Base-by-base conservation (phyloP, 2,113 vertebrate species). In the Phaethon lepturus region DNA sequence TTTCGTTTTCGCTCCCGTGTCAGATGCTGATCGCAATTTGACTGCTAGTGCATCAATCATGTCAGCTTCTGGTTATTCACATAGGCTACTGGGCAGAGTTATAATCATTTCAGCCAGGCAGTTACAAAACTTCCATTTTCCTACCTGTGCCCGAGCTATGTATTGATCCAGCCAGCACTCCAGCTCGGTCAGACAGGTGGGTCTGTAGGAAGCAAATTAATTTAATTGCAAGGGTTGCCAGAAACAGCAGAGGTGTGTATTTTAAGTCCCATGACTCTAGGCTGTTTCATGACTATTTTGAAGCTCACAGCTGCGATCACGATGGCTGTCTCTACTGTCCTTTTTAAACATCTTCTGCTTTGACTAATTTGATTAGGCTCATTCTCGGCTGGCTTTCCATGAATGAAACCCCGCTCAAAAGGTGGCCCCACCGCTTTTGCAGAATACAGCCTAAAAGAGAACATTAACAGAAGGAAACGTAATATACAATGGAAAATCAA, bases 391-490 rank as follows among this genome's bases (percentile, higher is more conserved):
- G 89, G 31, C 76, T 82, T 60, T 78, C 92, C 92, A 84, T 44
- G 86, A 74, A 6, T 17, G 78, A 47, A 89, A 49, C 23, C 87
- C 50, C 1, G 0, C 17, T 45, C 59, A 59, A 80, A 86, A 74
- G 59, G 0, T 3, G 50, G 67, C 75, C 81, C 47, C 88, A 29
- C 3, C 2, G 23, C 64, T 86, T 72, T 4, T 53, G 49, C 93
- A 92, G 66, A 76, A 72, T 3, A 28, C 62, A 77, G 49, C 86
- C 89, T 87, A 31, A 24, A 88, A 86, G 81, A 91, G 90, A 94
- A 72, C 81, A 38, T 20, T 60, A 86, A 82, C 82, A 90, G 25
- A 56, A 72, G 82, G 71, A 76, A 79, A 63, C 13, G 35, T 56
- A 29, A 86, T 38, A 78, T 5, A 58, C 71, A 64, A 3, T 2